Base-by-base conservation (phyloP, 2,113 vertebrate species). In the Elanoides forficatus region DNA sequence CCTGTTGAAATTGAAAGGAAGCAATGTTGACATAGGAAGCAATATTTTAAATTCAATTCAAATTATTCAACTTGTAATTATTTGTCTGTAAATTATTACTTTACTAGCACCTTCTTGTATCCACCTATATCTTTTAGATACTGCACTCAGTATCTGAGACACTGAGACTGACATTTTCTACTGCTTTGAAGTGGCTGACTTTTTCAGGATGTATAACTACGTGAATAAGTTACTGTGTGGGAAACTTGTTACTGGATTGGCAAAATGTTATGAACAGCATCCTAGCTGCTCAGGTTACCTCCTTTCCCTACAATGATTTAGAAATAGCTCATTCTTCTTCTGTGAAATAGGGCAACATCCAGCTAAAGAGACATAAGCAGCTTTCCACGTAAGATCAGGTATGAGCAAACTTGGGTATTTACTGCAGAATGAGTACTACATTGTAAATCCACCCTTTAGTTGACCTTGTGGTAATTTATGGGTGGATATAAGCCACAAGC, bases 1-100 rank as follows among this genome's bases (percentile, higher is more conserved):
- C 79, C 96, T 97, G 95, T 96, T 90, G 85, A 94, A 93, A 90
- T 88, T 36, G 56, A 96, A 96, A 91, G 62, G 30, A 96, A 84
- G 30, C 7, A 81, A 68, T 47, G 26, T 73, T 89, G 26, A 47
- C 38, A 70, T 7, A 58, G 27, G 34, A 89, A 88, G 34, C 9
- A 73, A 30, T 75, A 63, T 68, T 67, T 72, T 60, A 12, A 74
- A 81, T 66, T 75, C 0, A 40, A 7, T 62, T 73, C 3, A 47
- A 88, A 88, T 62, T 38, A 68, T 62, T 30, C 3, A 42, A 48
- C 26, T 38, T 1, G 5, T 8, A 23, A 42, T 48, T 73, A n/a
- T 58, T 88, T 95, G 78, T 66, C 83, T 42, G 29, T 53, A 45
- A 34, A 40, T 70, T 66, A 60, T 56, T 75, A 18, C 47, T 58